Percentiles rank a stretch among this genome's conserved stretches.
phyloP scores from a whole-genome alignment of 2,113 vertebrate species.

The Lagopus leucura region DNA sequence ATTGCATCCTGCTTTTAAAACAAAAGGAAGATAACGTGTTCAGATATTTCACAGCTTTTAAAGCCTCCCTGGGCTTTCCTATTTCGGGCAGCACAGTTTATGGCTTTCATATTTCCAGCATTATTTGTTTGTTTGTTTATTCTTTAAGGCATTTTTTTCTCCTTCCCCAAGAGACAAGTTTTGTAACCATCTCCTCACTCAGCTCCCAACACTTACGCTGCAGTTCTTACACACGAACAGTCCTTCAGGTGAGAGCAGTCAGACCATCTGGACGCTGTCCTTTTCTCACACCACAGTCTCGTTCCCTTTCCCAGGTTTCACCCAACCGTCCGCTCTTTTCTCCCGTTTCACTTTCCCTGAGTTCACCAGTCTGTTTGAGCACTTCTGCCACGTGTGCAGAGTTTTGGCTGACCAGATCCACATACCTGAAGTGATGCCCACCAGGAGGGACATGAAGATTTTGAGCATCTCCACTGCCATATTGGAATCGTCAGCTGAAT shows the following conservation, averaged over 20 bases:
- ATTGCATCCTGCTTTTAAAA: conserved; percentile 30
- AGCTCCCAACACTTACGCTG: neutral
- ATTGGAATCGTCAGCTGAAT: conserved; percentile 89
- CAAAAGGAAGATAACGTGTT: neutral
- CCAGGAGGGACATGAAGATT: conserved; percentile 97
- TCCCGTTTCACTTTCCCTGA: conserved; percentile 87
- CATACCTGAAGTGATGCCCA: conserved; percentile 98
- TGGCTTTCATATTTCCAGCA: conserved; percentile 44
- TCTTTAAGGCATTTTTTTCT: conserved; percentile 9
- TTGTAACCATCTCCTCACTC: neutral
- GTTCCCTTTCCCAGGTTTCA: conserved; percentile 92
- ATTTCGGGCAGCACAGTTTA: conserved; percentile 55
- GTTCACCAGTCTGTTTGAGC: conserved; percentile 89
- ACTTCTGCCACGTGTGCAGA: conserved; percentile 97
- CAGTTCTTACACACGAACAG: neutral
- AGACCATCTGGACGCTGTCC: accelerated
- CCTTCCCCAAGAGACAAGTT: neutral
- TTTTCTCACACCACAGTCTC: conserved; percentile 91
- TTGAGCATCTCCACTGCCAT: conserved; percentile 97
- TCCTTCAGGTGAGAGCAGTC: neutral
- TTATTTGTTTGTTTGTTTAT: neutral
- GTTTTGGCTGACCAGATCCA: conserved; percentile 99
- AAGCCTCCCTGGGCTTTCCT: conserved; percentile 74
- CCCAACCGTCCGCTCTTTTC: conserved; percentile 89
- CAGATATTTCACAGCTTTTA: conserved; percentile 79